These are phyloP conservation scores for Limnephilus rhombicus DNA, from an alignment of 2,888 invertebrate genomes.

Conservation along the genomic window DNA sequence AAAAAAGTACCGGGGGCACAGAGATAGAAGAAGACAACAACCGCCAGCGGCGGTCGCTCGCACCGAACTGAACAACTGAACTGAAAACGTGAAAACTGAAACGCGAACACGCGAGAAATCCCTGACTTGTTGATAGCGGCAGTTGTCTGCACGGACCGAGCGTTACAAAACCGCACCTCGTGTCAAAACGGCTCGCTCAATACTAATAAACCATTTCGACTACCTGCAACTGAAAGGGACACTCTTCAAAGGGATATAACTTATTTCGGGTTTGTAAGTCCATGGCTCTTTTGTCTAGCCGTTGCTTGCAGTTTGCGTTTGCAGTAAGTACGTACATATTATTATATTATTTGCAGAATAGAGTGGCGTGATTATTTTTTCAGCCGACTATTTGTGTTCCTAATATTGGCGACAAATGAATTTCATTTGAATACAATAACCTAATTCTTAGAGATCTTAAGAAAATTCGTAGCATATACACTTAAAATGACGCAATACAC, in stretches of 20 bases:
- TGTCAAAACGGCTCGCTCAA: neutral
- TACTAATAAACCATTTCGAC: neutral
- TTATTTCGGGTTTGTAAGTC: neutral
- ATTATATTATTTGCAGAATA: neutral
- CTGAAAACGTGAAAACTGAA: neutral
- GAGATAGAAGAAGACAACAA: slow-evolving; percentile 23
- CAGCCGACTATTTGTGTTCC: neutral
- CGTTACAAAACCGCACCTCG: neutral
- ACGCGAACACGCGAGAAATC: neutral
- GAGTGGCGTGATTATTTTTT: slow-evolving; percentile 25
- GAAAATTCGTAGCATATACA: neutral
- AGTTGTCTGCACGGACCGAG: neutral
- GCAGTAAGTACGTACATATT: neutral
- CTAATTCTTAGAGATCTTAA: neutral
- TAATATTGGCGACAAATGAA: slow-evolving; percentile 1
- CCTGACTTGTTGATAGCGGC: slow-evolving; percentile 11
- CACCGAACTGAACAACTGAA: slow-evolving; percentile 43
- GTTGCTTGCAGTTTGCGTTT: slow-evolving; percentile 9
- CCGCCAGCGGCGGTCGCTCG: slow-evolving; percentile 52
- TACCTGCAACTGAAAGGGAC: neutral
- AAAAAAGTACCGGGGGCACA: slow-evolving; percentile 15
- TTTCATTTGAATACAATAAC: neutral
- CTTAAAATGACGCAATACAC: too few species aligned
- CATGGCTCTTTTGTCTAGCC: neutral
- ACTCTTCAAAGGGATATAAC: neutral